Conservation (phyloP, 2,797 vertebrate genomes). For the Crenuchus spilurus region DNA sequence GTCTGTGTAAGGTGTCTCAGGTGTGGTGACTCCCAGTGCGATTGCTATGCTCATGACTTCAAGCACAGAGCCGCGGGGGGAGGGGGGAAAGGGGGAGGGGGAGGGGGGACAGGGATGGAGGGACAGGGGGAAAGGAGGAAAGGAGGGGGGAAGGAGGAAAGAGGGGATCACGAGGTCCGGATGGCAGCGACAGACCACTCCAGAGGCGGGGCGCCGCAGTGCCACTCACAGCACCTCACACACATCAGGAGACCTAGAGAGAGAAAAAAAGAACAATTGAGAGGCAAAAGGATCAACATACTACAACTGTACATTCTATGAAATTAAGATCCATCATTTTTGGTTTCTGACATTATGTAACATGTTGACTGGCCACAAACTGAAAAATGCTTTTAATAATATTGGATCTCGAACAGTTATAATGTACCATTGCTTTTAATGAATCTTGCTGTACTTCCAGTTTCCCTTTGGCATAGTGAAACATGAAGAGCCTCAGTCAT, state of each 20-base stretch:
- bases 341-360: too few species aligned
- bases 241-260: constrained; percentile 90
- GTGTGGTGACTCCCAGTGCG: constrained; percentile 99
- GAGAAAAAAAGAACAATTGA: constrained; percentile 19
- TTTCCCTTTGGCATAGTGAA: neutral
- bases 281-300: too few species aligned
- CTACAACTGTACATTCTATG: too few species aligned
- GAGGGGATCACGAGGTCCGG: constrained; percentile 88
- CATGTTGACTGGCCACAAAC: too few species aligned
- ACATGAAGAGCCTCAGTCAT: neutral
- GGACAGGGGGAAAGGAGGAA: constrained; percentile 79
- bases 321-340: too few species aligned
- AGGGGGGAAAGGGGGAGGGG: constrained; percentile 78
- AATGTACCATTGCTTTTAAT: neutral
- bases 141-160: constrained; percentile 79
- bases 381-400: too few species aligned
- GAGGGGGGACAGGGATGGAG: constrained; percentile 71
- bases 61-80: constrained; percentile 87
- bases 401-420: neutral
- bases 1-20: constrained; percentile 99
- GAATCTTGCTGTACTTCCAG: neutral
- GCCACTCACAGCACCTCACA: constrained; percentile 91
- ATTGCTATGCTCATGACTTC: constrained; percentile 99
- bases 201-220: constrained; percentile 89
- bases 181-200: constrained; percentile 89